Base-by-base conservation (phyloP, 2,888 invertebrate species). In the Sarcophaga rosellei region DNA sequence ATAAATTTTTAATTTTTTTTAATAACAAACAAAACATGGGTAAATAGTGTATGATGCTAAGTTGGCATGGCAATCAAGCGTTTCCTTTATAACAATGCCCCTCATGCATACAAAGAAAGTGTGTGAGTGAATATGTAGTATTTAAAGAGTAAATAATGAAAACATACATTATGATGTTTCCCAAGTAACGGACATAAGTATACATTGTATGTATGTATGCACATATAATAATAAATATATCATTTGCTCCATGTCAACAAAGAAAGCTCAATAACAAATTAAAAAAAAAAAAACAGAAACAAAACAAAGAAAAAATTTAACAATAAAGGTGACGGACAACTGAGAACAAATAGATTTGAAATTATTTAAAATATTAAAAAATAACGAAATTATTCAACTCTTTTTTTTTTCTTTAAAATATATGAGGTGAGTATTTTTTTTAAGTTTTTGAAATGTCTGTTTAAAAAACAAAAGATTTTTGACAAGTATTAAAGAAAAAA, bases 31-130 rank as follows among this genome's bases (percentile, higher is more conserved):
- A 68, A 82, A 81, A 76, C 21, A 66, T 74, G 72, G n/a, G 15
- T 35, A 82, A 81, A 82, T 80, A 65, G 72, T 61, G 35, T 76
- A 75, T 75, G 69, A 53, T 53, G 75, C 35, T 75, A 79, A 80
- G 80, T 81, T 83, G 74, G 68, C 83, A 86, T 86, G 83, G 73
- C 65, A 86, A 86, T 81, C 74, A 78, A 77, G 59, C 47, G 68
- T 78, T 80, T 8, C 20, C 17, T 5, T 53, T 53, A 53, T 12
- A 53, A 15, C 12, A 17, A 53, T 53, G 17, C 35, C 8, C 35
- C 35, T 35, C 35, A 35, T 35, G 35, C 35, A 35, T 35, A 35
- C 35, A 35, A 35, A 35, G 35, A 35, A 21, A 82, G 44, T 69
- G 53, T 70, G 61, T 72, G 17, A 44, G 23, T 23, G 47, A 35